Evolutionary conservation across 92 coral and sea anemone genomes (phyloP).

Genomic region (Virgularia gustaviana): DNA sequence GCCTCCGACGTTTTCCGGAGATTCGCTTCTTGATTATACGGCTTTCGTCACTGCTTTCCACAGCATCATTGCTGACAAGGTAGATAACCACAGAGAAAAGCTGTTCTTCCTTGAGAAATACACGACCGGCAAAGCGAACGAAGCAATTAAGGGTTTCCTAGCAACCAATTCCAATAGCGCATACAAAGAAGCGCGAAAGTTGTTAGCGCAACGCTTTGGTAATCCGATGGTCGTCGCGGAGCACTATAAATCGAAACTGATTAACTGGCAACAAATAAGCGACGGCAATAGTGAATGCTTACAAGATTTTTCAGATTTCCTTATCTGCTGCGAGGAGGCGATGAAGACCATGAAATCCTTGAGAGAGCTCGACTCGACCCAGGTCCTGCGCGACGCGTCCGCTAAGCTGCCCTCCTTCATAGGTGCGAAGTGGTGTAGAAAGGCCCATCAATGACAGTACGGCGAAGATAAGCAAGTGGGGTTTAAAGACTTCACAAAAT

Average conservation of each 20-base stretch:
- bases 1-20: constrained; percentile 48
- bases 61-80: no score
- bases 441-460: constrained; percentile 33
- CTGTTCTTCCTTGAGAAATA: no score
- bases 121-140: no score
- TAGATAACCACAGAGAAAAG: no score
- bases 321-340: constrained; percentile 42
- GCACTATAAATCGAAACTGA: constrained; percentile 45
- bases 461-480: constrained; percentile 27
- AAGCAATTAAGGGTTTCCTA: no score
- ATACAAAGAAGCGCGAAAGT: no score
- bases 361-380: constrained; percentile 40
- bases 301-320: constrained; percentile 42
- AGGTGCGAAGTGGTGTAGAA: constrained; percentile 49
- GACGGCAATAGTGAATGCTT: constrained; percentile 39
- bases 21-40: no score
- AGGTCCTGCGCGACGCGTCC: constrained; percentile 18
- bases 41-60: no score
- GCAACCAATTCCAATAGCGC: no score
- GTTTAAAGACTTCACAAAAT: constrained; percentile 36
- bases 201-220: constrained; percentile 53
- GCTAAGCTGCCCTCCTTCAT: constrained; percentile 49
- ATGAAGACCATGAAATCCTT: constrained; percentile 36
- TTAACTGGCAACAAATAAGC: constrained; percentile 54
- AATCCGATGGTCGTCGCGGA: constrained; percentile 60